Base-by-base conservation (phyloP, 2,797 vertebrate species). In the Clarias laeviceps region DNA sequence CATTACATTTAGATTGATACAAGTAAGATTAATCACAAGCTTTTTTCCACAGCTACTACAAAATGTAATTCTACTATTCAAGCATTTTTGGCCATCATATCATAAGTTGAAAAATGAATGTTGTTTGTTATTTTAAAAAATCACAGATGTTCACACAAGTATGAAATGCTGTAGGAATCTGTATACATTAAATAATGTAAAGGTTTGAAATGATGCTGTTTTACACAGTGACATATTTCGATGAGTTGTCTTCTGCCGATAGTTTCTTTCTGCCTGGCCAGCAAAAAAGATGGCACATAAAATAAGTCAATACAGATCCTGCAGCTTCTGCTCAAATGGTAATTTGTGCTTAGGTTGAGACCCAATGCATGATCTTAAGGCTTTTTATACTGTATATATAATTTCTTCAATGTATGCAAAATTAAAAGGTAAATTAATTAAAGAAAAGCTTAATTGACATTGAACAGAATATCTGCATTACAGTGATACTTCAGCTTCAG, bases 311-410 rank as follows among this genome's bases (percentile, higher is more conserved):
- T 90, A 78, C 89, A 78, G 81, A 90, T 90, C 91, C 89, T 89
- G 91, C 91, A 91, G 90, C 65, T 92, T 93, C 90, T 92, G 91
- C 91, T 91, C 91, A 87, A 57, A 91, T 92, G 93, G 91, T 91
- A 92, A 93, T 92, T 95, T 96, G 95, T 96, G 95, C 94, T 96
- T 95, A 92, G 93, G 92, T 94, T 92, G 93, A 91, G 92, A 92
- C 70, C 83, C 85, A 92, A 92, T 91, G 91, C 91, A 91, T 94
- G 90, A 94, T 93, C 88, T 95, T 96, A 95, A 95, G 95, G 94
- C 94, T 94, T 95, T 94, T 92, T 92, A 93, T 93, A 93, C 92
- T 94, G 92, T 92, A 93, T 93, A 93, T 93, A 93, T 94, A 90
- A 92, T 91, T 68, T 90, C 89, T 90, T 91, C 72, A 90, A 91